Evolutionary conservation across 1,140 invertebrate species (phyloP), one percentile per base, ranked within the genome.

Genomic region (Doryteuthis pealeii): DNA sequence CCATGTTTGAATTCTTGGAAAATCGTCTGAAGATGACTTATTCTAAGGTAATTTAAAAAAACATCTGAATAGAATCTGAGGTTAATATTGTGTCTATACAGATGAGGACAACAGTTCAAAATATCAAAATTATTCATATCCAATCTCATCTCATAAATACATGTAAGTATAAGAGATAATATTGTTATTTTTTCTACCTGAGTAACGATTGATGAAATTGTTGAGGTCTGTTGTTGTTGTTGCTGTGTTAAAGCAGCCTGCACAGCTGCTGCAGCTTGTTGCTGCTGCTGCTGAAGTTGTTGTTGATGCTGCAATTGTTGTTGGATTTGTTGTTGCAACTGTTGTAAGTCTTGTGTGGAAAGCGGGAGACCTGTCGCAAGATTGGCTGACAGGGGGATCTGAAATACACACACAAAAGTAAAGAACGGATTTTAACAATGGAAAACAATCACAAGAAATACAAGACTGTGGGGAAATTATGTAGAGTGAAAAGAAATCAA

Each of bases 311-410:
- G 87, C 66, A 88, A 87, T 74, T 88, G 80, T 54, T 86, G 85
- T 65, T 87, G 86, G 30, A 71, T 73, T 32, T 82, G 79, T 31
- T 80, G 78, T 33, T 79, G 75, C 14, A 94, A 81, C 12, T 91
- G 90, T 78, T 90, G 87, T 12, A 92, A 88, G 71, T 92, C 91
- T 76, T 91, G 90, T 1, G 90, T 87, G 43, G 90, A 89, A 14
- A 92, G 85, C 71, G 86, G 84, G 35, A 90, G 73, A 65, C 87
- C 87, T 76, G 85, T 62, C 0, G 73, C 77, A 2, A 82, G 62
- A 12, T 79, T 78, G 14, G 82, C 78, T 28, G 83, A 79, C 28
- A 84, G 79, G 68, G 84, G 82, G 66, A 85, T 80, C 83, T 85
- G 72, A 15, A 32, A 58, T 62, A 49, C 66, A 22, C 49, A 10